Evolutionary conservation across 2,888 invertebrate genomes (phyloP), one percentile per base, ranked within the genome.

Genomic region (Callimorpha dominula): DNA sequence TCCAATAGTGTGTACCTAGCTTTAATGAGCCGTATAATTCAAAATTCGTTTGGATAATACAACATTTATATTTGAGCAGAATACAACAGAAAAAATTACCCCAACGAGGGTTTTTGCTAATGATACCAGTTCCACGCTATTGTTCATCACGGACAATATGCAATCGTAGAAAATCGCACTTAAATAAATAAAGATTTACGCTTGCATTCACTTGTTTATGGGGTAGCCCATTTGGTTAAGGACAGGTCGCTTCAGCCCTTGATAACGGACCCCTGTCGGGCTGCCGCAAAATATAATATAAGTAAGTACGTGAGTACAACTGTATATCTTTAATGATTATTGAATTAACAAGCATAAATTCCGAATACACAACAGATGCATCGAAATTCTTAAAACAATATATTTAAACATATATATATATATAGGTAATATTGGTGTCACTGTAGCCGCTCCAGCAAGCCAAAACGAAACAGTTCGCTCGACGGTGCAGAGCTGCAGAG

Each of bases 371-470:
- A 81, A 80, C 9, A 5, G 65, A 82, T 81, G 83, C 68, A 80
- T 74, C 83, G 78, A 71, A 78, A 81, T 46, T 70, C 46, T 12
- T 8, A n/a, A n/a, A 66, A 40, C 52, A 15, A 42, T 31, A 65
- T 46, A 46, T 46, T 8, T 46, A 46, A 46, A 46, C 9, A 46
- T 46, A 43, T 43, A 8, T 43, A 43, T 4, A 6, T 46, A 46
- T 46, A 46, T 46, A 46, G 31, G 31, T 6, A 7, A 69, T 54
- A 65, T 73, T 72, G 65, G 54, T 75, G 73, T 42, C 68, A 72
- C 70, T 88, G n/a, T 86, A 80, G 88, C 88, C 80, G 80, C 82
- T 81, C 81, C 78, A 40, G 65, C 20, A 57, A 74, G 85, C 85
- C 77, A 68, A 60, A 75, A 74, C 79, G 81, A 82, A 89, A 88